phyloP scores from a whole-genome alignment of 2,113 vertebrate species.

The Tyrannus savana region DNA sequence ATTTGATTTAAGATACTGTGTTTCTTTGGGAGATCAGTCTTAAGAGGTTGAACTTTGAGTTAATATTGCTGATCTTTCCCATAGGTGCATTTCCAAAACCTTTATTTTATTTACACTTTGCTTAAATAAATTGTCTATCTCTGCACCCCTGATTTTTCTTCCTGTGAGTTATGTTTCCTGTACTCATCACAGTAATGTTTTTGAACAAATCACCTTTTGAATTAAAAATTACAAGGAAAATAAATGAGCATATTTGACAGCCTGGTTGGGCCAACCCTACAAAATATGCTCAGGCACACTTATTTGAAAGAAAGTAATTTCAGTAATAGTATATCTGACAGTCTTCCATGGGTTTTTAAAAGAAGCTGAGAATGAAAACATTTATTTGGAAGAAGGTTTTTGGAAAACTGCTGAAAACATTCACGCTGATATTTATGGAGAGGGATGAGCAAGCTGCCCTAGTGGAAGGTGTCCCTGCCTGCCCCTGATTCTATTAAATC shows the following conservation, averaged over 20 bases:
- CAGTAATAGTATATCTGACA: background rate
- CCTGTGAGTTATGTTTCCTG: background rate
- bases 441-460: background rate
- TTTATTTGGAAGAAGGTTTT: background rate
- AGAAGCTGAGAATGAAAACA: background rate
- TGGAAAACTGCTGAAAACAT: background rate
- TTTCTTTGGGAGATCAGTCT: background rate
- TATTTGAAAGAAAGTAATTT: background rate
- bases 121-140: background rate
- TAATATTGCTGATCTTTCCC: background rate
- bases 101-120: background rate
- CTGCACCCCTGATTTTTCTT: background rate
- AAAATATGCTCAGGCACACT: background rate
- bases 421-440: background rate
- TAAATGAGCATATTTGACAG: background rate
- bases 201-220: background rate
- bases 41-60: background rate
- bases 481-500: background rate
- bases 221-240: background rate
- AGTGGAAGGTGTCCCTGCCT: background rate
- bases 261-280: fast-evolving
- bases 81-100: background rate
- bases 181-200: background rate
- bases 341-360: background rate
- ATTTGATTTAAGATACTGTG: background rate